Base-by-base conservation (phyloP, 2,797 vertebrate species). In the Echiichthys vipera region DNA sequence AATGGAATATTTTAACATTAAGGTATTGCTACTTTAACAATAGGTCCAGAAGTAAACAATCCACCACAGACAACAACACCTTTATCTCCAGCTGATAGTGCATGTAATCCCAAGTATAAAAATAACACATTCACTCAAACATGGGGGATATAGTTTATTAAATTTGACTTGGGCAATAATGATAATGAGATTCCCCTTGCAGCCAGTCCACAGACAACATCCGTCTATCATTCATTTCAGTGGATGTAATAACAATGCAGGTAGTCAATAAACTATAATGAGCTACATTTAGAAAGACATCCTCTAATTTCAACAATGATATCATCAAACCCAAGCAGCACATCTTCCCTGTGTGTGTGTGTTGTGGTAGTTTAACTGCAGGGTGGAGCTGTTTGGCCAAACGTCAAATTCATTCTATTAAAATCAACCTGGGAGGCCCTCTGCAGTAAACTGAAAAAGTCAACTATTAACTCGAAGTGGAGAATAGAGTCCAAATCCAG, bases 371-470 rank as follows among this genome's bases (percentile, higher is more conserved):
- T 59, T 82, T 75, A 65, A 75, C 63, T 56, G 43, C 20, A 42
- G 62, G 66, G 61, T 29, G 73, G 65, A 78, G 67, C 29, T 63
- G 49, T 71, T 83, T 79, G 75, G 50, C 42, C 40, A 42, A 69
- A 76, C 12, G 7, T 81, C 57, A 78, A 40, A 65, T 70, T 67
- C 37, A 70, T 37, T 57, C 61, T 54, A 65, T 81, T 67, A 81
- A 87, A 83, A 71, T 80, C 70, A 45, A 78, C 68, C 57, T 81
- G 64, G 73, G 85, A 83, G 82, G 82, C 69, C 70, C 36, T 65
- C 6, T 17, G 65, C 65, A 72, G 65, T 84, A 80, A 79, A 84
- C 46, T 30, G 1, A 37, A 46, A 71, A 79, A 72, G 65, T 61
- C 55, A 77, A 71, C 78, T 57, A 78, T 83, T 78, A 75, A 84